A percentile compares a stretch with the other conserved stretches of the same genome.
These are phyloP conservation scores for Dendrocopos noguchii DNA, from an alignment of 2,113 vertebrate species.

Conservation along the genomic window DNA sequence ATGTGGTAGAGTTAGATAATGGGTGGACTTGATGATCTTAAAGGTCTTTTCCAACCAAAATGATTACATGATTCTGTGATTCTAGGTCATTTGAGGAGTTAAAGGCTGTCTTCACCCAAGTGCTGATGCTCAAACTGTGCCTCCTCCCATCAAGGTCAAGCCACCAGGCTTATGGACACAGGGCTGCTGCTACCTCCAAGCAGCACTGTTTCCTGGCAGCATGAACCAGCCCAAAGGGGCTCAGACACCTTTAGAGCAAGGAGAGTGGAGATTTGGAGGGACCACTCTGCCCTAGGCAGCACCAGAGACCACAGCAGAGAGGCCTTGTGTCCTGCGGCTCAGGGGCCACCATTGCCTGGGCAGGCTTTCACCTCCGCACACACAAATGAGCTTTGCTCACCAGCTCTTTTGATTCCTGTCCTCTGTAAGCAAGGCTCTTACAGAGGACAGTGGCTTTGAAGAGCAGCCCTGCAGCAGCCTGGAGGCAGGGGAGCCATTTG, in stretches of 20 bases:
- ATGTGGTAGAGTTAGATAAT: too few species aligned
- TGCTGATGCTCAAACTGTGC: background rate
- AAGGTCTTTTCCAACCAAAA: too few species aligned
- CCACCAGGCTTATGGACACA: background rate
- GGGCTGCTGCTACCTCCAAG: background rate
- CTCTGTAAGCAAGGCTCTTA: background rate
- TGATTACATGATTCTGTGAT: too few species aligned
- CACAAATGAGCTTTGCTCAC: background rate
- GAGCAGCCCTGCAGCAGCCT: background rate
- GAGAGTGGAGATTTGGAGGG: background rate
- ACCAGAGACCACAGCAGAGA: accelerated
- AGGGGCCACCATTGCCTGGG: accelerated
- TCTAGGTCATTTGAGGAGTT: background rate
- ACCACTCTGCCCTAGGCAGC: accelerated
- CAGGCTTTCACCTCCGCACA: background rate
- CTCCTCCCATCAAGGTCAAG: background rate
- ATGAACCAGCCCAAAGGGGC: accelerated
- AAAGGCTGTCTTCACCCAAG: background rate
- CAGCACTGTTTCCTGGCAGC: background rate
- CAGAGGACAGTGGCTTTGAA: background rate
- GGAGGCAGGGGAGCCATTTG: background rate
- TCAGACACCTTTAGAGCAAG: background rate
- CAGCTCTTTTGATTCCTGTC: too few species aligned
- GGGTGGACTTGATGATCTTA: too few species aligned
- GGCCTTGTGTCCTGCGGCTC: accelerated